phyloP scores from a whole-genome alignment of 2,113 vertebrate genomes.

The Smithornis capensis region DNA sequence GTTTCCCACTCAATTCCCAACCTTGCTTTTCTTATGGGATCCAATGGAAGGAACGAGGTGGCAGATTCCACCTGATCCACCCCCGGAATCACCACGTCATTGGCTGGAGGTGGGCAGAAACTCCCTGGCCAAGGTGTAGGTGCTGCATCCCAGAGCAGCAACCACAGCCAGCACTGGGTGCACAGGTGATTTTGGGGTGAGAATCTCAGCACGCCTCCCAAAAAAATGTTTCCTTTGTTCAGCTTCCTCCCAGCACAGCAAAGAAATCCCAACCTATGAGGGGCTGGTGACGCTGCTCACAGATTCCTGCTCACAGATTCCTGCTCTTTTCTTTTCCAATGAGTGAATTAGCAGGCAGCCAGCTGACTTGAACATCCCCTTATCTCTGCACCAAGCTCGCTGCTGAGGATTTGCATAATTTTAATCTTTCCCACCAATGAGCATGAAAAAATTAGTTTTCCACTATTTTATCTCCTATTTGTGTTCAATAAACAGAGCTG shows the following conservation, averaged over 20 bases:
- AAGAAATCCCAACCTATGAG: neutral
- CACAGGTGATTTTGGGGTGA: rapidly evolving
- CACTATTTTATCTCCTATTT: conserved; percentile 67
- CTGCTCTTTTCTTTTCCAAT: conserved; percentile 42
- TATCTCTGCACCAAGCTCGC: conserved; percentile 62
- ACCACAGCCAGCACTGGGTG: rapidly evolving
- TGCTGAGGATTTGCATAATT: conserved; percentile 71
- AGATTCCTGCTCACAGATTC: conserved; percentile 28
- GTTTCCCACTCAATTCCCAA: neutral
- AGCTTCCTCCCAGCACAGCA: neutral
- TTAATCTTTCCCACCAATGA: conserved; percentile 75
- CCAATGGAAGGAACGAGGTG: rapidly evolving
- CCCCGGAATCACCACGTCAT: rapidly evolving
- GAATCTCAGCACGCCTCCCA: neutral
- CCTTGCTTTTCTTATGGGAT: neutral
- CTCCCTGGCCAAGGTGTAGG: neutral
- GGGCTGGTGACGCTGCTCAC: neutral
- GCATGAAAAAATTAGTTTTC: conserved; percentile 70
- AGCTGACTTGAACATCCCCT: conserved; percentile 68
- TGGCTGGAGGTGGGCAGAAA: neutral
- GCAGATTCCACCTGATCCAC: neutral
- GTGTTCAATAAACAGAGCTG: conserved; percentile 57
- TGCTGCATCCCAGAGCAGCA: neutral
- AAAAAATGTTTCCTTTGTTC: neutral
- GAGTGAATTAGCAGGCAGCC: conserved; percentile 69